Conservation (phyloP, 2,888 invertebrate species). For the Stenodema calcarata region DNA sequence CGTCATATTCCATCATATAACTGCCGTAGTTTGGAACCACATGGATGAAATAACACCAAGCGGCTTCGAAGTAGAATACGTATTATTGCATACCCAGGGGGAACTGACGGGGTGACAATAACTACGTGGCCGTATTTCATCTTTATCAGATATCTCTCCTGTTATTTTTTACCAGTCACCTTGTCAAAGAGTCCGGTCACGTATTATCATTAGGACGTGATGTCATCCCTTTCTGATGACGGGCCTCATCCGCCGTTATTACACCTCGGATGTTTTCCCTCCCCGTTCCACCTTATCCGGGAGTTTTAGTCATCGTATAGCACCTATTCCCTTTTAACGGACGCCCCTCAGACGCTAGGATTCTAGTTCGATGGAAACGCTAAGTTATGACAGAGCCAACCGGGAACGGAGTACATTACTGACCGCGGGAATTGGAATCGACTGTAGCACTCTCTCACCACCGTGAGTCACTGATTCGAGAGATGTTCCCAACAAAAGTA, state of each 20-base stretch:
- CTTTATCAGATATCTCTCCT: background rate
- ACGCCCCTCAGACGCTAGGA: too few relatives aligned
- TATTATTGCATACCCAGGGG: too few relatives aligned
- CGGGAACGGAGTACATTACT: background rate
- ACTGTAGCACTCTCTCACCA: background rate
- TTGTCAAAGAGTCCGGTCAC: conserved; percentile 17
- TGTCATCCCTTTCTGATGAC: conserved; percentile 17
- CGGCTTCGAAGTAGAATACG: too few relatives aligned
- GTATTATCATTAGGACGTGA: conserved; percentile 41
- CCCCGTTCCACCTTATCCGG: background rate
- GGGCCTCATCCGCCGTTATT: background rate
- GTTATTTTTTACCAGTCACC: conserved; percentile 24
- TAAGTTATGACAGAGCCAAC: background rate
- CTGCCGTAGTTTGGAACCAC: too few relatives aligned
- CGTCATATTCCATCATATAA: too few relatives aligned
- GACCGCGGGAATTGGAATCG: background rate
- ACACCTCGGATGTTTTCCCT: background rate
- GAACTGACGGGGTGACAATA: background rate
- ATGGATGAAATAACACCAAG: too few relatives aligned
- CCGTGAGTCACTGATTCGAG: background rate
- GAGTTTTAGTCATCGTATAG: background rate
- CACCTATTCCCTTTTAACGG: background rate
- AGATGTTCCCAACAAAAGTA: background rate
- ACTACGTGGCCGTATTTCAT: background rate
- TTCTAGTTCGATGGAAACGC: background rate